Conservation (phyloP, 1,140 invertebrate species). For the Battus philenor region DNA sequence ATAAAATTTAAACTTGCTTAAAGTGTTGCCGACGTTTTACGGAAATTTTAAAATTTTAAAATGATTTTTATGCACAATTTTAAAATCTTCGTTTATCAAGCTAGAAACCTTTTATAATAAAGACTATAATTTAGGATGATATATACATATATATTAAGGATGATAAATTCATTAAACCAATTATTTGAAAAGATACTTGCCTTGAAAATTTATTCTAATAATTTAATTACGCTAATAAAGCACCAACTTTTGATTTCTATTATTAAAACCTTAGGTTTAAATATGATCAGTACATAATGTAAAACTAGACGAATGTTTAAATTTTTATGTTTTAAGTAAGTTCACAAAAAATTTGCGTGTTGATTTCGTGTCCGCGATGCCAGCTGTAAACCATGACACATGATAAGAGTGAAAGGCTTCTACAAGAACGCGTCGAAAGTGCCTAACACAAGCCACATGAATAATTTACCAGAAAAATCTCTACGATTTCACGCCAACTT, state of each 20-base stretch:
- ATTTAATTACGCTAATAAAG: no score
- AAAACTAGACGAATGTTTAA: no score
- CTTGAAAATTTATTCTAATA: neutral
- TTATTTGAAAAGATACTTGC: neutral
- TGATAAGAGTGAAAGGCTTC: conserved; percentile 74
- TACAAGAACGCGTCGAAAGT: conserved; percentile 65
- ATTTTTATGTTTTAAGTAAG: neutral
- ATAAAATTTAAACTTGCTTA: no score
- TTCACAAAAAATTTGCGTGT: neutral
- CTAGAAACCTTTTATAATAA: no score
- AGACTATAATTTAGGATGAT: no score
- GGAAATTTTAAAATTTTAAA: no score
- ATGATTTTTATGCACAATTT: no score
- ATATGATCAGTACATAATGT: neutral
- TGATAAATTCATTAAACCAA: neutral
- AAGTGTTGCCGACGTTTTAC: no score
- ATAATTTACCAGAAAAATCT: conserved; percentile 75
- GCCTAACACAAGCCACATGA: conserved; percentile 64
- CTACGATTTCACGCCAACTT: conserved; percentile 69
- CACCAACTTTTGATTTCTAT: no score
- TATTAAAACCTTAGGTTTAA: neutral
- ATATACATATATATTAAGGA: no score
- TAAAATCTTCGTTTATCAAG: no score
- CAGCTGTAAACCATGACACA: conserved; percentile 26
- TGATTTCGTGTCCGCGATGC: conserved; percentile 4